Conservation (phyloP, 2,113 vertebrate species). For the Serinus canaria region DNA sequence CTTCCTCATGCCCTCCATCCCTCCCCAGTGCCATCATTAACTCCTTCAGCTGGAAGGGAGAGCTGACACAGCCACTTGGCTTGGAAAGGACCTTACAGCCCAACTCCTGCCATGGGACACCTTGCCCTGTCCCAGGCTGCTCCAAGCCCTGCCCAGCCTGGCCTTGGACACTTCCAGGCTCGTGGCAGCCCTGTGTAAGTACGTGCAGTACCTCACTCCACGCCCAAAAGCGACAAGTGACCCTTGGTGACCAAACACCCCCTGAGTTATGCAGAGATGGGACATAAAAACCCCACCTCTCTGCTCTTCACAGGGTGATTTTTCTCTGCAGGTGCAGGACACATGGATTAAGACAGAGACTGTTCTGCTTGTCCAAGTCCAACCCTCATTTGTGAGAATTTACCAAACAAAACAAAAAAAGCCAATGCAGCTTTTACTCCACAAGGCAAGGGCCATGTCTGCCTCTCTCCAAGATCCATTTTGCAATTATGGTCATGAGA, state of each 20-base stretch:
- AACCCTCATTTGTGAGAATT: not conserved
- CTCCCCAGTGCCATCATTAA: not conserved
- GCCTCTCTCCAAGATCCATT: not conserved
- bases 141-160: not conserved
- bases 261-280: not conserved
- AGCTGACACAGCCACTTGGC: not conserved
- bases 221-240: not conserved
- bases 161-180: not conserved
- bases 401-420: not conserved
- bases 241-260: not conserved
- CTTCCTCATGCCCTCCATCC: not conserved
- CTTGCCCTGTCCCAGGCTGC: not conserved
- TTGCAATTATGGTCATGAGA: not conserved
- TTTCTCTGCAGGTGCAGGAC: not conserved
- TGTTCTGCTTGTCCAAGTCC: not conserved
- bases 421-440: not conserved
- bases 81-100: not conserved
- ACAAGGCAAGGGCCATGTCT: not conserved
- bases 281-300: not conserved
- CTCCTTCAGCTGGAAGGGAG: not conserved
- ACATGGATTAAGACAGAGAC: not conserved
- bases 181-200: rapidly evolving
- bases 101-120: not conserved
- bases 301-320: not conserved
- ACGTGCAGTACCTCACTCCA: not conserved